Base-by-base conservation (phyloP, 2,113 vertebrate genomes). In the Ammodytes marinus region DNA sequence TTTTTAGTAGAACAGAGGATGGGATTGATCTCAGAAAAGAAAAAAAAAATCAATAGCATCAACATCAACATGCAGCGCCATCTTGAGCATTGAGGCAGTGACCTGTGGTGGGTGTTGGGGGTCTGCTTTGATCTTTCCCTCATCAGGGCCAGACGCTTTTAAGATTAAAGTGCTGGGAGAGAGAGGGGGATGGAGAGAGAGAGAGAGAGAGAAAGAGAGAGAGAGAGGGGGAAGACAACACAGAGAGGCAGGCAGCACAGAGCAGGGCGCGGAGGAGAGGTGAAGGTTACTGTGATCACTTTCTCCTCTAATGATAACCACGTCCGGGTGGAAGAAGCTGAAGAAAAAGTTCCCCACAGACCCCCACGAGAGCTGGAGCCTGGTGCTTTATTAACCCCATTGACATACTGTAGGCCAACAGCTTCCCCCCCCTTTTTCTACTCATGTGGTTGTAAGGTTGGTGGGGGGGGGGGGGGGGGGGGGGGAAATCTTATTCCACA, bases 141-240 rank as follows among this genome's bases (percentile, higher is more conserved):
- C 90, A 90, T 93, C 86, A 86, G 69, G 79, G 82, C 74, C 82
- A 80, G 83, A 73, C 69, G 64, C 83, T 86, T 86, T 90, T 86
- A 83, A 90, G 91, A 92, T 91, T 88, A 86, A 92, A 92, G 90
- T 63, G 80, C 69, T 78, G 80, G 82, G 80, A 82, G 77, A 84
- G 78, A 58, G 83, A 87, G 87, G 84, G 88, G 83, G 82, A 73
- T 12, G 0, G 61, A 69, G 78, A 72, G 66, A 63, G 1, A 11
- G 78, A 50, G 19, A 83, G 80, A 82, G 77, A 84, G 78, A 58
- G 83, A 87, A 87, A 84, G 88, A 84, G 82, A 73, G 12, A 0
- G 61, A 69, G 78, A 72, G 66, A 63, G 1, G 13, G 65, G 73
- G 86, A 85, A 76, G 77, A 83, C 66, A 52, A 65, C 52, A 27